Percentiles rank a stretch among this genome's conserved stretches.
Evolutionary conservation across 2,888 invertebrate species (phyloP).

Genomic region (Abrostola triplasia): DNA sequence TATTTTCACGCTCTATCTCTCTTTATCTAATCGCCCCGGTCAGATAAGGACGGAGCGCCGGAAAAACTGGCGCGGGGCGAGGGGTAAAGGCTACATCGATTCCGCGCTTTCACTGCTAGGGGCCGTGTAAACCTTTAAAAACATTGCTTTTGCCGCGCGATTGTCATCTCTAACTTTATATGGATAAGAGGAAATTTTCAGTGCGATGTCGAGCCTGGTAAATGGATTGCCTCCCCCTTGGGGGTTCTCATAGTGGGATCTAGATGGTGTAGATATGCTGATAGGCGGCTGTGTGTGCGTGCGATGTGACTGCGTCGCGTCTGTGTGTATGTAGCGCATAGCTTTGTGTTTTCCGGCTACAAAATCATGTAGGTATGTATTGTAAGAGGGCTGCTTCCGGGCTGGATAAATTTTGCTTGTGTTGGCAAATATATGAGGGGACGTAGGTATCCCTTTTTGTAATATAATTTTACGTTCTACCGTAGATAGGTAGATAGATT

Average conservation of each 20-base stretch:
- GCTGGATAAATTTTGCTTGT: constrained; percentile 87
- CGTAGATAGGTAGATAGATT: constrained; percentile 87
- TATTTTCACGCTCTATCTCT: constrained; percentile 89
- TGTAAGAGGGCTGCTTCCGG: constrained; percentile 81
- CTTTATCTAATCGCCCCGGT: constrained; percentile 88
- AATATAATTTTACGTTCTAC: constrained; percentile 87
- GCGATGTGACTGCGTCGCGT: constrained; percentile 63
- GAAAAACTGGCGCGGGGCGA: constrained; percentile 87
- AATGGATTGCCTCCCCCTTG: constrained; percentile 88
- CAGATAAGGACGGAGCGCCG: constrained; percentile 88
- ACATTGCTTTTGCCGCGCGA: constrained; percentile 84
- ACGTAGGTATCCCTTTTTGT: constrained; percentile 86
- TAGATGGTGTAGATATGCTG: constrained; percentile 88
- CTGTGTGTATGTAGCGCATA: constrained; percentile 68
- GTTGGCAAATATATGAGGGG: constrained; percentile 88
- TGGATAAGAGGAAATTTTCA: constrained; percentile 81
- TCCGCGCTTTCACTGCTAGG: constrained; percentile 89
- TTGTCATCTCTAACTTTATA: constrained; percentile 85
- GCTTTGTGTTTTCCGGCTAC: constrained; percentile 81
- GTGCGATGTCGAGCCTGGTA: constrained; percentile 75
- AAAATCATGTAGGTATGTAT: constrained; percentile 78
- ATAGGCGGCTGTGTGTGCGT: constrained; percentile 81
- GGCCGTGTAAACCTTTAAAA: constrained; percentile 89
- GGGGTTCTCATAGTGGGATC: constrained; percentile 88
- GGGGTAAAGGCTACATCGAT: constrained; percentile 89